Conservation (phyloP, 2,113 vertebrate species). For the Ameiurus melas region DNA sequence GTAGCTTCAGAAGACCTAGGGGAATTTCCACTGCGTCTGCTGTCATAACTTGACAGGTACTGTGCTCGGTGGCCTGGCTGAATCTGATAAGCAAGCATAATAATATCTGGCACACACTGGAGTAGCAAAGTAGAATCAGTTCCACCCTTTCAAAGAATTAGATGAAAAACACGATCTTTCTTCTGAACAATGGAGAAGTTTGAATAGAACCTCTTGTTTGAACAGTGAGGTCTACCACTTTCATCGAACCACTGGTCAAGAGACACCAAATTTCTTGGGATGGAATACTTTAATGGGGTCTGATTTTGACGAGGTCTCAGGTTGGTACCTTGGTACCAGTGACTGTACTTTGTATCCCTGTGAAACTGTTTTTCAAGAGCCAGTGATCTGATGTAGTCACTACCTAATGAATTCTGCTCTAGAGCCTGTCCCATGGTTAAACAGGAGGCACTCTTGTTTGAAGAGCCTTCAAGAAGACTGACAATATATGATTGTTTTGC, state of each 20-base stretch:
- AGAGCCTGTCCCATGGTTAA: neutral
- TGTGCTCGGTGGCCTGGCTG: neutral
- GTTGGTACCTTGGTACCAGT: neutral
- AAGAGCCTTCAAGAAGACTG: neutral
- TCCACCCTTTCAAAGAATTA: neutral
- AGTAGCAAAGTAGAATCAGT: neutral
- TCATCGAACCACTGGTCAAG: neutral
- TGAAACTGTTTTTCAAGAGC: neutral
- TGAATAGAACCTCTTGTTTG: neutral
- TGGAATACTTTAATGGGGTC: neutral
- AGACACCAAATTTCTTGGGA: neutral
- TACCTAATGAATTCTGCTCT: neutral
- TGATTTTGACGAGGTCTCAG: neutral
- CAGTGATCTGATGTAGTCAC: neutral
- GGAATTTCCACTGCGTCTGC: neutral
- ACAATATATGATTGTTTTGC: neutral
- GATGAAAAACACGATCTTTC: neutral
- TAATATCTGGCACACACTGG: slow-evolving; percentile 4
- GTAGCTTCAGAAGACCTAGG: neutral
- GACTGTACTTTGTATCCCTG: neutral
- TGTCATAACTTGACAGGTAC: neutral
- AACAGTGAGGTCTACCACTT: neutral
- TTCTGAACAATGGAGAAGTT: neutral
- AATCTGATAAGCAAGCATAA: slow-evolving; percentile 24
- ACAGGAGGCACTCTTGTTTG: neutral